Evolutionary conservation across 2,797 vertebrate species (phyloP).

Genomic region (Siniperca obscura): DNA sequence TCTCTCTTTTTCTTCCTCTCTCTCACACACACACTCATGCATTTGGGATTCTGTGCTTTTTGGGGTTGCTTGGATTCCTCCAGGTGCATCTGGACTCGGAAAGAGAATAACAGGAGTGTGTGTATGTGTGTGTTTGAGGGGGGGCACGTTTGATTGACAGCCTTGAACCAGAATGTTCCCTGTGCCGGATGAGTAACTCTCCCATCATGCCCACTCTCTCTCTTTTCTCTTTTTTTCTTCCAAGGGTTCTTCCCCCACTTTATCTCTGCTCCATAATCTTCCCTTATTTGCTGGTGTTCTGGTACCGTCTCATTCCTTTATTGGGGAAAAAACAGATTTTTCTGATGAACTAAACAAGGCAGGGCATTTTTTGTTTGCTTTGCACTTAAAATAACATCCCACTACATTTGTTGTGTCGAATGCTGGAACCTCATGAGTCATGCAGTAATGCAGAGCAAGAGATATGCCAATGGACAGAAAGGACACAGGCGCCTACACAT

Average conservation of each 20-base stretch:
- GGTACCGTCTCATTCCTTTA: constrained; percentile 19
- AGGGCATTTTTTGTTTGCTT: constrained; percentile 16
- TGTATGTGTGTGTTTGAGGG: constrained; percentile 44
- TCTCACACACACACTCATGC: constrained; percentile 34
- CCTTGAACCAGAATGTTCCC: constrained; percentile 80
- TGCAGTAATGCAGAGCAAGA: constrained; percentile 28
- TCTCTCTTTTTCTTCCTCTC: constrained; percentile 72
- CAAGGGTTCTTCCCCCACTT: constrained; percentile 47
- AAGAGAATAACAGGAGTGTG: constrained; percentile 56
- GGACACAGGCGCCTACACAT: constrained; percentile 36
- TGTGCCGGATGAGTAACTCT: constrained; percentile 80
- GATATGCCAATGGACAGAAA: constrained; percentile 47
- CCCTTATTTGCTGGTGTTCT: constrained; percentile 34
- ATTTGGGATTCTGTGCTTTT: constrained; percentile 78
- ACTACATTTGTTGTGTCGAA: constrained; percentile 40
- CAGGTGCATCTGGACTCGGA: constrained; percentile 84
- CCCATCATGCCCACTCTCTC: constrained; percentile 73
- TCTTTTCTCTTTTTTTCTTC: constrained; percentile 58
- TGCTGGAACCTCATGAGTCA: constrained; percentile 46
- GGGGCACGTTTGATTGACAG: constrained; percentile 83
- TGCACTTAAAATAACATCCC: constrained; percentile 32
- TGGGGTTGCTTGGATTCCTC: constrained; percentile 80
- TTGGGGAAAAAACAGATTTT: neutral
- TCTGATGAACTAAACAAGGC: constrained; percentile 23
- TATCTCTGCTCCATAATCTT: constrained; percentile 49